These are phyloP conservation scores for Carterocephalus palaemon DNA, from an alignment of 2,888 invertebrate genomes.

Conservation along the genomic window DNA sequence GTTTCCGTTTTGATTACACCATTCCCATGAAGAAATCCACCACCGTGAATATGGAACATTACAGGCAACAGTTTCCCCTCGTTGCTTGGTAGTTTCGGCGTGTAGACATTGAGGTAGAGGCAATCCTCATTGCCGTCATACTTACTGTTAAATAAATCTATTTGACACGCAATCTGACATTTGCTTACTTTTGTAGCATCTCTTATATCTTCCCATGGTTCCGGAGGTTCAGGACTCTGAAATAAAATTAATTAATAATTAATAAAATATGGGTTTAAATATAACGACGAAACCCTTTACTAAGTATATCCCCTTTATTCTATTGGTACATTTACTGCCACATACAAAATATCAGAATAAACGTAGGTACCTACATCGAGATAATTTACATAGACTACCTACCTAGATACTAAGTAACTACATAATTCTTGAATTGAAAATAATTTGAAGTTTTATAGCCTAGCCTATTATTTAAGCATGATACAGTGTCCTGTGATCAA, in stretches of 20 bases:
- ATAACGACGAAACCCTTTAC: too few species aligned
- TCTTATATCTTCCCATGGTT: conserved; percentile 61
- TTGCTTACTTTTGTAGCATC: conserved; percentile 64
- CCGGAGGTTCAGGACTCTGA: conserved; percentile 55
- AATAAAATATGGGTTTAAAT: background rate
- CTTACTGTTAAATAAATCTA: conserved; percentile 32
- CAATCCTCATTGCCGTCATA: conserved; percentile 56
- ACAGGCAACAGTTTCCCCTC: conserved; percentile 41
- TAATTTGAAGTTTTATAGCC: too few species aligned
- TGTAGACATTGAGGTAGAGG: conserved; percentile 56
- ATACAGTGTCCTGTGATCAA: too few species aligned
- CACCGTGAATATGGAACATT: conserved; percentile 60
- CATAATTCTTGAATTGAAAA: too few species aligned
- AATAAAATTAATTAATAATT: conserved; percentile 27
- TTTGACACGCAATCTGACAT: conserved; percentile 40
- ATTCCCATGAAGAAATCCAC: conserved; percentile 52
- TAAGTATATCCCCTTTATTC: too few species aligned
- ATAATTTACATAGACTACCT: too few species aligned
- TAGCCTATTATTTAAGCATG: too few species aligned
- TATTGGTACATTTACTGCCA: too few species aligned
- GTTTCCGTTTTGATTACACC: conserved; percentile 44
- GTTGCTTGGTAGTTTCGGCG: conserved; percentile 42
- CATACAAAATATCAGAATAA: too few species aligned
- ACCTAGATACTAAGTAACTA: too few species aligned
- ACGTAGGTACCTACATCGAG: too few species aligned